Evolutionary conservation across 2,797 vertebrate species (phyloP).

Genomic region (Enteromius fasciolatus): DNA sequence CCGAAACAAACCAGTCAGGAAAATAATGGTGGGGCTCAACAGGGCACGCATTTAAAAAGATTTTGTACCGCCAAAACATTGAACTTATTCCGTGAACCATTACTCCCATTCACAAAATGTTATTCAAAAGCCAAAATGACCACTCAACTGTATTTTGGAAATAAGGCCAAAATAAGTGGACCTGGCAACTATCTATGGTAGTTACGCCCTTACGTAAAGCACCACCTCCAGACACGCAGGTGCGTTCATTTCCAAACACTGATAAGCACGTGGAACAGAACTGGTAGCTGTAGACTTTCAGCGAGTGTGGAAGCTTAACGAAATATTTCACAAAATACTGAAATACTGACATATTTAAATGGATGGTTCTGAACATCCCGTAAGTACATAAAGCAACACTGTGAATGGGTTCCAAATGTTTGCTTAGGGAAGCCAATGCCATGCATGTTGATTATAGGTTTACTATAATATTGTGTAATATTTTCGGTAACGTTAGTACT

Average conservation of each 20-base stretch:
- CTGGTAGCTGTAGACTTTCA: neutral
- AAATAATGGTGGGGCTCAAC: too few relatives aligned
- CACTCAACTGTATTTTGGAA: neutral
- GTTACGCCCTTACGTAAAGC: neutral
- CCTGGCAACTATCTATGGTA: neutral
- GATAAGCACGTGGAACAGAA: constrained; percentile 16
- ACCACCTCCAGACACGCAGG: constrained; percentile 21
- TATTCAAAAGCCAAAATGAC: too few relatives aligned
- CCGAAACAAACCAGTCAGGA: too few relatives aligned
- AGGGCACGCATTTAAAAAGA: too few relatives aligned
- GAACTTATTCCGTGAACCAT: neutral
- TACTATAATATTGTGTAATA: too few relatives aligned
- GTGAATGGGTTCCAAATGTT: neutral
- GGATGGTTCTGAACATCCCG: constrained; percentile 47
- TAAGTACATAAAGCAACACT: constrained; percentile 25
- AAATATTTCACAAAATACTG: neutral
- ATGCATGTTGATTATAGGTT: neutral
- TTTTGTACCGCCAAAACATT: neutral
- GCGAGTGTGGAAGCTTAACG: constrained; percentile 18
- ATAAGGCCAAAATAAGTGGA: neutral
- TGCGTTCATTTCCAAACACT: constrained; percentile 48
- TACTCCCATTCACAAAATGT: neutral
- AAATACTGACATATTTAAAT: constrained; percentile 34
- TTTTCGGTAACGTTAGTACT: neutral
- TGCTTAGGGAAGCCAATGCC: neutral